phyloP scores from a whole-genome alignment of 92 coral and sea anemone species.

The Parazoanthus swiftii region DNA sequence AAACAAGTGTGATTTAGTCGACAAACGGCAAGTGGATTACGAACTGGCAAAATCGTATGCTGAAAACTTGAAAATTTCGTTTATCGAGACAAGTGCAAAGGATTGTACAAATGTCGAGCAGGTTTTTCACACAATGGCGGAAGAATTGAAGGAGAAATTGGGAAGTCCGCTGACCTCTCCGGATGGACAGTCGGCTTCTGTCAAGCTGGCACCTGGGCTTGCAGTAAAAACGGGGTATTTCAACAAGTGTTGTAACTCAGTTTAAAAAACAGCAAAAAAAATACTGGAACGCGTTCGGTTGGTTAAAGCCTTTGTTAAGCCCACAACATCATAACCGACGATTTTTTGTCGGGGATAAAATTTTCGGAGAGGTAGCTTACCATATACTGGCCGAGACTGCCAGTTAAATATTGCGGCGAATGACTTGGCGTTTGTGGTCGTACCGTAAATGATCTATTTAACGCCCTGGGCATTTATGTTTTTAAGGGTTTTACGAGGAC shows the following conservation, averaged over 20 bases:
- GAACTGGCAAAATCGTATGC: constrained; percentile 81
- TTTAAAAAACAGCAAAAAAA: neutral
- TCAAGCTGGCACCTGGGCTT: constrained; percentile 50
- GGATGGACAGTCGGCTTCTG: constrained; percentile 38
- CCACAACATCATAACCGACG: too few relatives aligned
- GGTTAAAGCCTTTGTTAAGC: too few relatives aligned
- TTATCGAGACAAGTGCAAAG: constrained; percentile 96
- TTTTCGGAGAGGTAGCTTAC: too few relatives aligned
- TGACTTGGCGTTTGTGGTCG: too few relatives aligned
- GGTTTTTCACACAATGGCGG: constrained; percentile 94
- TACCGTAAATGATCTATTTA: too few relatives aligned
- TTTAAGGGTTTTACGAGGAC: too few relatives aligned
- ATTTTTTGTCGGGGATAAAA: too few relatives aligned
- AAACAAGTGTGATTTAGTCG: constrained; percentile 88
- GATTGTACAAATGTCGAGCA: constrained; percentile 91
- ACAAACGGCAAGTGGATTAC: constrained; percentile 81
- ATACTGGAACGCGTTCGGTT: too few relatives aligned
- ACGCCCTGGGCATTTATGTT: too few relatives aligned
- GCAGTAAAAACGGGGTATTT: constrained; percentile 50
- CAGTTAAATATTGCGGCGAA: too few relatives aligned
- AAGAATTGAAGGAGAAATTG: constrained; percentile 78
- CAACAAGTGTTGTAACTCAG: constrained; percentile 58
- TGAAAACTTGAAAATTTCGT: constrained; percentile 78
- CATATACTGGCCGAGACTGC: too few relatives aligned
- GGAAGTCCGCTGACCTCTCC: constrained; percentile 85